phyloP scores from a whole-genome alignment of 1,140 invertebrate species.

The Gryon sp. region DNA sequence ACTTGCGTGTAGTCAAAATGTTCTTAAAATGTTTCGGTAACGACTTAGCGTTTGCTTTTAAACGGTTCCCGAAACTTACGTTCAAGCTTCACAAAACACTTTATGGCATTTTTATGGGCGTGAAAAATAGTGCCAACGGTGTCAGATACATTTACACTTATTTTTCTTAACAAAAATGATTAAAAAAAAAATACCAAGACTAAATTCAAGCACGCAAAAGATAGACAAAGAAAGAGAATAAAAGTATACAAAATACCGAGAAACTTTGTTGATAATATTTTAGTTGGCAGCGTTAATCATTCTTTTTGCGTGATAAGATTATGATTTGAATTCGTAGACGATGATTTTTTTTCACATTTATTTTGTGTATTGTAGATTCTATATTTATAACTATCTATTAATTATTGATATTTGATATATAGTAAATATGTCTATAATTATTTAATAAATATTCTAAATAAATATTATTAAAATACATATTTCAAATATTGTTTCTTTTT shows the following conservation, averaged over 20 bases:
- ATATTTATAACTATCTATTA: too few species aligned
- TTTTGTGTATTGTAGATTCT: too few species aligned
- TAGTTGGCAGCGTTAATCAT: slow-evolving; percentile 42
- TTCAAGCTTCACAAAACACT: slow-evolving; percentile 57
- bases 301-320: slow-evolving; percentile 23
- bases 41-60: slow-evolving; percentile 56
- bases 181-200: too few species aligned
- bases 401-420: too few species aligned
- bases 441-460: too few species aligned
- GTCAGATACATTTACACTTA: slow-evolving; percentile 40
- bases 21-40: slow-evolving; percentile 51
- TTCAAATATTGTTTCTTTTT: too few species aligned
- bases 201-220: too few species aligned
- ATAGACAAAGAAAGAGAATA: too few species aligned
- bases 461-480: too few species aligned
- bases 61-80: slow-evolving; percentile 59
- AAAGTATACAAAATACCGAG: slow-evolving; percentile 21
- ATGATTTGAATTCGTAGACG: too few species aligned
- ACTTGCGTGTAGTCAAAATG: slow-evolving; percentile 27
- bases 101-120: slow-evolving; percentile 60
- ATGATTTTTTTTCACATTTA: too few species aligned
- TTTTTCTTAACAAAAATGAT: slow-evolving; percentile 20
- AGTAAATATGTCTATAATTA: too few species aligned
- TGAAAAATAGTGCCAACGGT: slow-evolving; percentile 58
- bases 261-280: slow-evolving; percentile 28